phyloP scores from a whole-genome alignment of 2,113 vertebrate species.

The Pao palembangensis region DNA sequence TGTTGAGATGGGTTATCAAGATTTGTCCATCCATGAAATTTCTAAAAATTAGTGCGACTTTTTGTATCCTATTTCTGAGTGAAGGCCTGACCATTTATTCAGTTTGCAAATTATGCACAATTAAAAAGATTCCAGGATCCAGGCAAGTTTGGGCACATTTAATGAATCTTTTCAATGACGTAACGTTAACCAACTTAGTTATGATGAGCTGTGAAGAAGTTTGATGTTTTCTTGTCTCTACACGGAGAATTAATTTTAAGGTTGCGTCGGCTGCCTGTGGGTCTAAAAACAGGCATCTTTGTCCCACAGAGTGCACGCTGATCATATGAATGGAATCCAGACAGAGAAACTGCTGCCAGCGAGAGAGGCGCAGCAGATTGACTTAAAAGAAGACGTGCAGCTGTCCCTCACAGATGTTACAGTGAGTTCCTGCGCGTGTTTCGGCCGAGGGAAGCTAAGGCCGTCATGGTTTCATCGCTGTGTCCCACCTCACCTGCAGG shows the following conservation, averaged over 20 bases:
- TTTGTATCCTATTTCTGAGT: too few species aligned
- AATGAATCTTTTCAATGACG: neutral
- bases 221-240: neutral
- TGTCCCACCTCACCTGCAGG: conserved; percentile 24
- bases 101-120: too few species aligned
- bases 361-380: conserved; percentile 42
- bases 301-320: conserved; percentile 49
- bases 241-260: conserved; percentile 34
- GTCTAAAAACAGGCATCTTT: conserved; percentile 45
- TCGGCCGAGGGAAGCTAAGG: too few species aligned
- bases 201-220: conserved; percentile 18
- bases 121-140: too few species aligned
- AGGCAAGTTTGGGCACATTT: too few species aligned
- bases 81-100: too few species aligned
- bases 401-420: conserved; percentile 54
- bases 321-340: conserved; percentile 56
- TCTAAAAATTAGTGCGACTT: too few species aligned
- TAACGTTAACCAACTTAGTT: conserved; percentile 14
- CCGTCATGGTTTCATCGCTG: too few species aligned
- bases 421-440: conserved; percentile 15
- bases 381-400: conserved; percentile 52
- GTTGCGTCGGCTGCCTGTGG: conserved; percentile 12
- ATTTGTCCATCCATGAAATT: too few species aligned
- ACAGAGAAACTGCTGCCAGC: conserved; percentile 41
- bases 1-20: too few species aligned